Evolutionary conservation across 2,797 vertebrate genomes (phyloP).

Genomic region (Pantherophis vulpinus): DNA sequence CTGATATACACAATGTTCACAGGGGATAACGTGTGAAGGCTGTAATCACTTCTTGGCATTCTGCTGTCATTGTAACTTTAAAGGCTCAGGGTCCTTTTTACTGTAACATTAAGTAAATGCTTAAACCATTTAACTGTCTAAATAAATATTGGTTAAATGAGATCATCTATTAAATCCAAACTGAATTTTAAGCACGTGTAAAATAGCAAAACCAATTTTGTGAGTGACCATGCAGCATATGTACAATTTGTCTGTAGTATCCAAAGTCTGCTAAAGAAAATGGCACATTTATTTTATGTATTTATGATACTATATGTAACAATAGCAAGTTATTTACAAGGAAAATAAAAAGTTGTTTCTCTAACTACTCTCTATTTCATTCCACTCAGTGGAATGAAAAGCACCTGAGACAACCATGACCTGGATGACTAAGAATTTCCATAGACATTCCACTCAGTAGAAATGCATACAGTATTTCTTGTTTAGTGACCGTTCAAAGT

Average conservation of each 20-base stretch:
- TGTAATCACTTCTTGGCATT: neutral
- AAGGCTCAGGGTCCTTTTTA: neutral
- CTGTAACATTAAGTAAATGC: neutral
- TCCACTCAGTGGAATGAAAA: too few species aligned
- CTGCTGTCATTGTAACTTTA: neutral
- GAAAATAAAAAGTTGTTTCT: neutral
- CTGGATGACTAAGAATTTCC: too few species aligned
- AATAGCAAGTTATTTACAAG: neutral
- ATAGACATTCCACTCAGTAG: neutral
- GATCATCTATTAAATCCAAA: neutral
- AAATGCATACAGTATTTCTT: neutral
- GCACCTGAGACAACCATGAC: too few species aligned
- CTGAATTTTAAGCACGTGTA: neutral
- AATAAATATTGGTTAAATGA: neutral
- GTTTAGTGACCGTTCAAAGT: neutral
- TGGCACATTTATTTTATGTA: neutral
- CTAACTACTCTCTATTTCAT: neutral
- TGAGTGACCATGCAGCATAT: neutral
- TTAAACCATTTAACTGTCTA: neutral
- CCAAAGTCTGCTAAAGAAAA: neutral
- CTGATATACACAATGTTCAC: neutral
- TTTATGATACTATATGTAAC: neutral
- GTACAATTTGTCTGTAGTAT: neutral
- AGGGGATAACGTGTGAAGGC: neutral
- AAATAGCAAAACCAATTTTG: neutral